Percentiles rank a stretch among this genome's conserved stretches.
phyloP scores from a whole-genome alignment of 2,797 vertebrate genomes.

The Siniperca obscura region DNA sequence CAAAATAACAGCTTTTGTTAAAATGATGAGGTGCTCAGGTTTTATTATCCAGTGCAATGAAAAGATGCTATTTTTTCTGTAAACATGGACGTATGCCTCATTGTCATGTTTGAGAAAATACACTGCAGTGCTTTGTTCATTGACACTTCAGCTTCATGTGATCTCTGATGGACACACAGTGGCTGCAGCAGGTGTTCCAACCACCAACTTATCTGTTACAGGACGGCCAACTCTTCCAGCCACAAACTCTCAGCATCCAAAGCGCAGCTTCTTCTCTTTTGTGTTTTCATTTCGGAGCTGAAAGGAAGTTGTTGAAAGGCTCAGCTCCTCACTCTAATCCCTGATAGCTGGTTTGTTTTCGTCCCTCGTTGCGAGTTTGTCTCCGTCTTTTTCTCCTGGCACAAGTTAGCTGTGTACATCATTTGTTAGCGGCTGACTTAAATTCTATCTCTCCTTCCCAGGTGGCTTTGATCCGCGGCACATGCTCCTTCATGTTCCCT shows the following conservation, averaged over 20 bases:
- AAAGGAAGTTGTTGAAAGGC: constrained; percentile 71
- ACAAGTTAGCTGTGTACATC: constrained; percentile 74
- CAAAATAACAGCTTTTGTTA: not conserved
- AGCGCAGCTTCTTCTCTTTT: constrained; percentile 41
- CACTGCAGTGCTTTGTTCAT: not conserved
- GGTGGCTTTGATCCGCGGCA: constrained; percentile 77
- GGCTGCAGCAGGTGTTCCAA: constrained; percentile 8
- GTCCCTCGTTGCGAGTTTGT: constrained; percentile 63
- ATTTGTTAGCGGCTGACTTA: constrained; percentile 80
- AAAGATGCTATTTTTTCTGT: not conserved
- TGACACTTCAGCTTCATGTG: not conserved
- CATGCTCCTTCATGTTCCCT: constrained; percentile 57
- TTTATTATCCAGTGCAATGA: not conserved
- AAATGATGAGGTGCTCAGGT: not conserved
- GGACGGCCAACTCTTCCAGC: constrained; percentile 26
- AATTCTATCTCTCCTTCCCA: constrained; percentile 79
- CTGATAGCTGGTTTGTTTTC: constrained; percentile 73
- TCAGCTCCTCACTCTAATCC: constrained; percentile 74
- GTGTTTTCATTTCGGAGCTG: constrained; percentile 56
- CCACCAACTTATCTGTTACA: constrained; percentile 30
- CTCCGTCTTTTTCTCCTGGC: constrained; percentile 61
- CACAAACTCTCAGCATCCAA: constrained; percentile 38
- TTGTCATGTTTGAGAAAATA: not conserved
- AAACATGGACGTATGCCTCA: not conserved
- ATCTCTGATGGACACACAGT: not conserved